These are phyloP conservation scores for Ondatra zibethicus DNA, from an alignment of 2,113 vertebrate species.

Conservation along the genomic window DNA sequence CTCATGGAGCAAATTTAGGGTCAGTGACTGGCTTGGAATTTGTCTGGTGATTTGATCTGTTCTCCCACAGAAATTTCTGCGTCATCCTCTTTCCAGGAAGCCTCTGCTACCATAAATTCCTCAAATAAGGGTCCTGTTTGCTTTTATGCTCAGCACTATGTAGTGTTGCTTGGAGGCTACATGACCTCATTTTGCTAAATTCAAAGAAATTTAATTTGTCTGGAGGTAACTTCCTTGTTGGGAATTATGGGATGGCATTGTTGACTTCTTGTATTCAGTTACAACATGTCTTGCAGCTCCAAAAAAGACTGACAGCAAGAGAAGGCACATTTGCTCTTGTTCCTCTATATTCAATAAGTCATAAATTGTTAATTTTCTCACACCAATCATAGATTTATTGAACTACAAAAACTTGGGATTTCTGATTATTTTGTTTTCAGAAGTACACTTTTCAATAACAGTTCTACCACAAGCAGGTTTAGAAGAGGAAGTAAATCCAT, in stretches of 20 bases:
- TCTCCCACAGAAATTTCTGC: constrained; percentile 34
- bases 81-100: constrained; percentile 2
- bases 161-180: background rate
- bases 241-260: constrained; percentile 63
- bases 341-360: constrained; percentile 40
- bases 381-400: background rate
- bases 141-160: background rate
- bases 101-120: background rate
- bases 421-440: constrained; percentile 10
- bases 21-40: constrained; percentile 33
- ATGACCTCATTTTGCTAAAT: constrained; percentile 51
- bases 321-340: constrained; percentile 35
- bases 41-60: background rate
- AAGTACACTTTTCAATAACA: constrained; percentile 38
- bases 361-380: constrained; percentile 13
- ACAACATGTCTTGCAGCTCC: constrained; percentile 54
- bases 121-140: constrained; percentile 20
- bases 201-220: constrained; percentile 38
- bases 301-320: constrained; percentile 59
- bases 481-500: constrained; percentile 17
- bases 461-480: background rate
- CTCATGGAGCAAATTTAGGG: constrained; percentile 16
- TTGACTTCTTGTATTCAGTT: constrained; percentile 53
- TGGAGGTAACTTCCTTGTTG: constrained; percentile 55
- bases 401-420: constrained; percentile 38